phyloP scores from a whole-genome alignment of 2,888 invertebrate species.

The Leuctra nigra region DNA sequence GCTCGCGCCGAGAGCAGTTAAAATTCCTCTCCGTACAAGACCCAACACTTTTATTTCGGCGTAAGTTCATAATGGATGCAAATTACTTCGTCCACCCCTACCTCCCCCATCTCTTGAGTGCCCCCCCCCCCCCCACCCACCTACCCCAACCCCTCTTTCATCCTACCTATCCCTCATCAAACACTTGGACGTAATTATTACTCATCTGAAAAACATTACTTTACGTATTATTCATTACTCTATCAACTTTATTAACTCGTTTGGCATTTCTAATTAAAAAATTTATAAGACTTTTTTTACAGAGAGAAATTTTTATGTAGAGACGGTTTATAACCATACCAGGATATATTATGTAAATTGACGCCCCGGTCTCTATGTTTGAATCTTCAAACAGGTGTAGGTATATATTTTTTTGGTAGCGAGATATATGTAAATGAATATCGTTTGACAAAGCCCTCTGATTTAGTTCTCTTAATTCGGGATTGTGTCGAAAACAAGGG shows the following conservation, averaged over 20 bases:
- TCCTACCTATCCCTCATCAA: constrained; percentile 14
- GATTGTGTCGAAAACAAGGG: too few relatives aligned
- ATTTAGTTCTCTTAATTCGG: too few relatives aligned
- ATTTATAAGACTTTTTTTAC: too few relatives aligned
- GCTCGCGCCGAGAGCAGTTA: constrained; percentile 9
- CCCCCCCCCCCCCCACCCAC: background rate
- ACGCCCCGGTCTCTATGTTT: too few relatives aligned
- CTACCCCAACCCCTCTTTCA: background rate
- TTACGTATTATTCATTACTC: constrained; percentile 18
- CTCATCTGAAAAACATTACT: constrained; percentile 19
- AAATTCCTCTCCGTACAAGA: constrained; percentile 18
- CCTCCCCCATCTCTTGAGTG: background rate
- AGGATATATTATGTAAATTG: too few relatives aligned
- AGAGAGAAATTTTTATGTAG: too few relatives aligned
- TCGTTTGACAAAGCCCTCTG: too few relatives aligned
- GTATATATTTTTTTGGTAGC: too few relatives aligned
- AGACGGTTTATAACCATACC: too few relatives aligned
- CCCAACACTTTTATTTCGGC: constrained; percentile 21
- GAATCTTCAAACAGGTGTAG: too few relatives aligned
- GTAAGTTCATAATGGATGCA: constrained; percentile 22
- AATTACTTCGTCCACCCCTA: constrained; percentile 17
- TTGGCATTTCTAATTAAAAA: constrained; percentile 9
- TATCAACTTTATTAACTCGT: constrained; percentile 12
- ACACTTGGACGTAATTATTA: constrained; percentile 17
- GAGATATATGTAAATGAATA: too few relatives aligned